phyloP scores from a whole-genome alignment of 2,797 vertebrate species.

The Cercopithecus hamlyni region DNA sequence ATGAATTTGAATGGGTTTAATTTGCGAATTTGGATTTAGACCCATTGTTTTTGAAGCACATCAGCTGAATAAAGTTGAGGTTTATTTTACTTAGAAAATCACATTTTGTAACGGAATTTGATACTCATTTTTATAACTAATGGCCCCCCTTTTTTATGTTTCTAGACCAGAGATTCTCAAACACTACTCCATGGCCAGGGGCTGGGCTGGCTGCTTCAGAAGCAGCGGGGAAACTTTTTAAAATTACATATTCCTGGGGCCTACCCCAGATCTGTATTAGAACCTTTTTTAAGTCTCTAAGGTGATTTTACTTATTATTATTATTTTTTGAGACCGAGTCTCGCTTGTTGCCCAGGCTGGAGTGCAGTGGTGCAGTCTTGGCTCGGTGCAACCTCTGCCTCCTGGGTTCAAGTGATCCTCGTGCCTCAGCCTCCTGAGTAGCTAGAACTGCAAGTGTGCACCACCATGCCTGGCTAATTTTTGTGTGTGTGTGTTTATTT shows the following conservation, averaged over 20 bases:
- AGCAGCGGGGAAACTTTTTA: background rate
- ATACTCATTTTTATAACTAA: background rate
- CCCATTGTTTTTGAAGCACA: constrained; percentile 30
- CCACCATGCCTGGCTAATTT: background rate
- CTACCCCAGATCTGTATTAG: background rate
- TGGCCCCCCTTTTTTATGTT: background rate
- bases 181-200: background rate
- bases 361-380: background rate
- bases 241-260: background rate
- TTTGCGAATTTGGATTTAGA: background rate
- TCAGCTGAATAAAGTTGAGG: constrained; percentile 67
- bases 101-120: constrained; percentile 31
- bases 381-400: background rate
- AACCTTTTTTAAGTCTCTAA: background rate
- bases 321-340: background rate
- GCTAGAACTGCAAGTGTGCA: background rate
- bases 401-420: background rate
- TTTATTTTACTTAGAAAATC: constrained; percentile 67
- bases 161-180: background rate
- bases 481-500: background rate
- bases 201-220: background rate
- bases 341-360: background rate
- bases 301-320: background rate
- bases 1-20: constrained; percentile 40
- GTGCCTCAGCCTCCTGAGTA: background rate